Evolutionary conservation across 2,888 invertebrate species (phyloP).

Genomic region (Catonia carolina): DNA sequence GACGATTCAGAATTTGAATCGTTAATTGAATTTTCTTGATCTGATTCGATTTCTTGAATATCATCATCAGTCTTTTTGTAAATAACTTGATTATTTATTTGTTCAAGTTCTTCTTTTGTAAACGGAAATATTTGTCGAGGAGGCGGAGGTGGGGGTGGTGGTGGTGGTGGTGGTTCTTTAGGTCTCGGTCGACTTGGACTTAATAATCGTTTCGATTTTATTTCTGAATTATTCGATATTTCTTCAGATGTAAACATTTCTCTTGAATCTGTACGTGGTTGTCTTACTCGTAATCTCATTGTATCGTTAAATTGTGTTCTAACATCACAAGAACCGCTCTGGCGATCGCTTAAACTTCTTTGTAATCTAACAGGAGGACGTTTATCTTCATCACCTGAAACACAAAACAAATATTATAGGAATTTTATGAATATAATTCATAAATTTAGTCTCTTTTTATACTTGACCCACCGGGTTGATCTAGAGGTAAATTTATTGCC

Average conservation of each 20-base stretch:
- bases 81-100: constrained; percentile 30
- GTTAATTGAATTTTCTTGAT: constrained; percentile 14
- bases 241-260: constrained; percentile 17
- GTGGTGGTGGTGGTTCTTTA: constrained; percentile 46
- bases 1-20: not conserved
- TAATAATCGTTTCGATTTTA: constrained; percentile 19
- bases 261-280: constrained; percentile 31
- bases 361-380: constrained; percentile 35
- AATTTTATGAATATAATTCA: constrained; percentile 18
- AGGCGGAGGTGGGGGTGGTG: constrained; percentile 35
- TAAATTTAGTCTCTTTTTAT: too few relatives aligned
- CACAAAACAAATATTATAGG: not conserved
- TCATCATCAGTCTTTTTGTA: constrained; percentile 16
- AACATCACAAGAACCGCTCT: constrained; percentile 40
- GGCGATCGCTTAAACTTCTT: constrained; percentile 43
- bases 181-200: constrained; percentile 40
- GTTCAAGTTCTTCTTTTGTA: constrained; percentile 34
- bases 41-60: constrained; percentile 13
- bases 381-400: constrained; percentile 20
- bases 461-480: too few relatives aligned
- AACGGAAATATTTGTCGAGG: constrained; percentile 36
- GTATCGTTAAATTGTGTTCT: constrained; percentile 66
- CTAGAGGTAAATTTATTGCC: too few relatives aligned
- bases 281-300: constrained; percentile 65
- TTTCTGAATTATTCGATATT: not conserved